Conservation (phyloP, 2,113 vertebrate genomes). For the Herpetotheres cachinnans region DNA sequence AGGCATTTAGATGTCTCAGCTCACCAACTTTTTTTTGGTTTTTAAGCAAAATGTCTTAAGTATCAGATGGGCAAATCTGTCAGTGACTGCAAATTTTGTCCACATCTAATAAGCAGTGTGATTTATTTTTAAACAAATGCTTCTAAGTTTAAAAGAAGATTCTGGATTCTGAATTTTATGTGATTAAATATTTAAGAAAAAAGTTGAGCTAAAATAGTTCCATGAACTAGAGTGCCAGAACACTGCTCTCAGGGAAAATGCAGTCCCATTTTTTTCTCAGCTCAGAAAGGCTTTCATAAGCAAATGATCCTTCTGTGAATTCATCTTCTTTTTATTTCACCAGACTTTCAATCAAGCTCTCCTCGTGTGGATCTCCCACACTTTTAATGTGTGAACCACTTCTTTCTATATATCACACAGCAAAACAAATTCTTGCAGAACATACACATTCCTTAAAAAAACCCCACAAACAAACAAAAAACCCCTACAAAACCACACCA, state of each 20-base stretch:
- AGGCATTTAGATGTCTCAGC: not conserved
- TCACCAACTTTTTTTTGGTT: not conserved
- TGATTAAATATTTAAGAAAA: not conserved
- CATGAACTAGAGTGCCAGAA: not conserved
- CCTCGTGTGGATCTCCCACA: not conserved
- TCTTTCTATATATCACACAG: not conserved
- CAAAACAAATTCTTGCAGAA: not conserved
- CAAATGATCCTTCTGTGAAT: not conserved
- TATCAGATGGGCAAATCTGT: not conserved
- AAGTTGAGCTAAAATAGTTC: not conserved
- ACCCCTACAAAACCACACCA: too few relatives aligned
- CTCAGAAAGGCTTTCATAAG: not conserved
- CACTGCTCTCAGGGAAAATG: not conserved
- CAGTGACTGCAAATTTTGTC: not conserved
- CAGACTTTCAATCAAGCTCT: not conserved
- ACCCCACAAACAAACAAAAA: too few relatives aligned
- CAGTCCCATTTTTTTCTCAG: not conserved
- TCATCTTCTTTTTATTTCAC: not conserved
- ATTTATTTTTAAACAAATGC: not conserved
- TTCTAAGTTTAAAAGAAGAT: not conserved
- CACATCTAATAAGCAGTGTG: not conserved
- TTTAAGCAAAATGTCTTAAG: not conserved
- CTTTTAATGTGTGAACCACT: not conserved
- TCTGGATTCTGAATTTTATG: not conserved
- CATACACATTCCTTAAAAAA: not conserved